Evolutionary conservation across 2,113 vertebrate genomes (phyloP), one percentile per base, ranked within the genome.

Genomic region (Plecturocebus donacophilus): DNA sequence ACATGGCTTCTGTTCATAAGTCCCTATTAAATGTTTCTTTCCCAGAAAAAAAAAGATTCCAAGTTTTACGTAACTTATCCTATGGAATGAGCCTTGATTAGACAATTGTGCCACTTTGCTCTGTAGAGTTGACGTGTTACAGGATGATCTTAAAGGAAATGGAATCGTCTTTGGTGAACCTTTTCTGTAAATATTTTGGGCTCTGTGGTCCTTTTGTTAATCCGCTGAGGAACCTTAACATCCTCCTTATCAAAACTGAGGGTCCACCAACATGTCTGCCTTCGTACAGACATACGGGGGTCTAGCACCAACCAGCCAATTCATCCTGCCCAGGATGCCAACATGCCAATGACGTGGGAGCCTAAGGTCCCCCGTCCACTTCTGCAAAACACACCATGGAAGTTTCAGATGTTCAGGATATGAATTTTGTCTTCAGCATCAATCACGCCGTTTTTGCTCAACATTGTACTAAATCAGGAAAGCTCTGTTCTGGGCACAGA

Each of bases 261-360:
- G 20, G n/a, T 73, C n/a, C 35, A 16, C 5, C 6, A 27, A 27
- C 7, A 35, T 12, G 45, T n/a, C 75, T 58, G n/a, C 5, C n/a
- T 23, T 77, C 38, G 6, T 58, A 38, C 32, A 56, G 58, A 76
- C 76, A 61, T 35, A 42, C 2, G 7, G 45, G 23, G 35, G 38
- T n/a, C 27, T 14, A 40, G 35, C 80, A 58, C 75, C 25, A 61
- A 20, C 8, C 32, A 45, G 40, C 17, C 86, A 68, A 12, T 58
- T 58, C 47, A 21, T 45, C 21, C 30, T 61, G 58, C 16, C 49
- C 35, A 25, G 23, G 32, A 86, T 61, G 54, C 73, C 30, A 47
- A 5, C 25, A 19, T 14, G 32, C 1, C n/a, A 49, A 9, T 30
- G 13, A 52, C 52, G 0, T 10, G 0, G 8, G 38, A 19, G 2